Base-by-base conservation (phyloP, 2,888 invertebrate species). In the Autographa gamma region DNA sequence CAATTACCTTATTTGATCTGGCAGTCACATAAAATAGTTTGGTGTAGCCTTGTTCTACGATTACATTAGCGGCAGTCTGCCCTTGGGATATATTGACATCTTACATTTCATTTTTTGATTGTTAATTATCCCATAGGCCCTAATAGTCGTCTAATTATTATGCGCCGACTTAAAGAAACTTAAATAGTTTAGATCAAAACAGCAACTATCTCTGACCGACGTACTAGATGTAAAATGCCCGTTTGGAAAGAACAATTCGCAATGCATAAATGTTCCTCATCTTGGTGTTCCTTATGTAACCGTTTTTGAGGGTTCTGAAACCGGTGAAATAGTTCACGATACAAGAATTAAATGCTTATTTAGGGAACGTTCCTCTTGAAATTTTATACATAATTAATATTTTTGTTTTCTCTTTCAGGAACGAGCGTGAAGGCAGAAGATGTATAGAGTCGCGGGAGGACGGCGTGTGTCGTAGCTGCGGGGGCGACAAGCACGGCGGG, bases 401-500 rank as follows among this genome's bases (percentile, higher is more conserved):
- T 0, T 19, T 18, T 19, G 13, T 19, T 0, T 3, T 67, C 68
- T 31, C 38, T 73, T 91, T 2, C 91, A 95, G 95, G 54, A 83
- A 83, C 69, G 92, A 91, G 31, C 72, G 72, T 9, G 71, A 71
- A 4, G 66, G 75, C 6, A 84, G 80, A 81, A 85, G 83, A 89
- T 92, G 92, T 74, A 48, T 91, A 1, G 69, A 86, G 0, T 71
- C 86, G 7, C 77, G 83, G 52, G 88, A 89, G 73, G 89, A 91
- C 79, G 90, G 88, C 74, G 84, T 91, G 34, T 95, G 95, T 81
- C 82, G 72, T 83, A 88, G 90, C 69, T 95, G 95, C 72, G 94
- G 95, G 3, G 95, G 95, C 0, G 93, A 95, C 83, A 83, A 76
- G 71, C 84, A 82, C 41, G 95, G 95, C 0, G 94, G 93, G 3